These are phyloP conservation scores for Drosophila algonquin DNA, from an alignment of 2,888 invertebrate genomes.

Conservation along the genomic window DNA sequence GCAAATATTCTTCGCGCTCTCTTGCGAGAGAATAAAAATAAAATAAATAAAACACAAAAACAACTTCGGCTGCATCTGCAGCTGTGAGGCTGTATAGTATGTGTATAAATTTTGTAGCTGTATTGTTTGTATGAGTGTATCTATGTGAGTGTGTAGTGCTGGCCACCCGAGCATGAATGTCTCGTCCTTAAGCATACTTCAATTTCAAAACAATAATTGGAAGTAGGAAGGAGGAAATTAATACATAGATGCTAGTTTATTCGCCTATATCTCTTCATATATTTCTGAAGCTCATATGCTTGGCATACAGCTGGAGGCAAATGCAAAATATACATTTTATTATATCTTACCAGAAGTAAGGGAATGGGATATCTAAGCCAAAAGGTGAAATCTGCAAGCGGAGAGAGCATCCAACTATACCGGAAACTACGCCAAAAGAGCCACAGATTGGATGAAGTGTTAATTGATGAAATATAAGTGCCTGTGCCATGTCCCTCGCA, in stretches of 20 bases:
- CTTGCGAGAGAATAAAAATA: not conserved
- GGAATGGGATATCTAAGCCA: not conserved
- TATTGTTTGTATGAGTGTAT: not conserved
- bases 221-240: conserved; percentile 47
- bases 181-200: conserved; percentile 74
- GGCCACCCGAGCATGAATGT: conserved; percentile 63
- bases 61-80: not conserved
- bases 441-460: too few species aligned
- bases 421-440: too few species aligned
- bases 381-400: not conserved
- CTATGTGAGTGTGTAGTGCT: not conserved
- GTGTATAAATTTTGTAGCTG: not conserved
- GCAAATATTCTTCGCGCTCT: conserved; percentile 58
- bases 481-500: not conserved
- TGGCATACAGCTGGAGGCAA: conserved; percentile 26
- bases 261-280: not conserved
- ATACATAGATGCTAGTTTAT: not conserved
- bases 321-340: conserved; percentile 19
- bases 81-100: not conserved
- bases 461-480: not conserved
- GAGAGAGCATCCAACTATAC: too few species aligned
- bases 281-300: conserved; percentile 18
- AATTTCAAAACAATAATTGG: conserved; percentile 77
- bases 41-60: not conserved
- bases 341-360: conserved; percentile 3